Conservation (phyloP, 2,888 invertebrate species). For the Lycaena phlaeas region DNA sequence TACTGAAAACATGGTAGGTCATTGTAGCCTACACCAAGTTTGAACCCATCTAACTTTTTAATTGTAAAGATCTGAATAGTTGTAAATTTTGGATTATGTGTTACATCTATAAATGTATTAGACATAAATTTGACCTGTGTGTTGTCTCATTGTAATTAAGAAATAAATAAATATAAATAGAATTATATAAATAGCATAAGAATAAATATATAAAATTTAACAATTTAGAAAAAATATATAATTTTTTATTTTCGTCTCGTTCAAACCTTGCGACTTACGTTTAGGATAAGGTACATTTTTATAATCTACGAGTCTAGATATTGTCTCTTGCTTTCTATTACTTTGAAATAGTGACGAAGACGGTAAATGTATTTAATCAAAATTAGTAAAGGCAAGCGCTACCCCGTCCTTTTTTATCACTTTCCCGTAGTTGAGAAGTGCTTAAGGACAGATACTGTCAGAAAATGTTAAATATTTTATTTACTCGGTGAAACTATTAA, state of each 20-base stretch:
- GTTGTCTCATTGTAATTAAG: slow-evolving; percentile 6
- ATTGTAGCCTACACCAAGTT: too few relatives aligned
- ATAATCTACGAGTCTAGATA: slow-evolving; percentile 6
- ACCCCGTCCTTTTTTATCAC: slow-evolving; percentile 45
- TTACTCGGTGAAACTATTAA: slow-evolving; percentile 21
- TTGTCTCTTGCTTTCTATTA: slow-evolving; percentile 3
- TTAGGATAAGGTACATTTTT: slow-evolving; percentile 6
- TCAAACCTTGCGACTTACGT: neutral
- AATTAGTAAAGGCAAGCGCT: slow-evolving; percentile 10
- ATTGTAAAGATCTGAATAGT: too few relatives aligned
- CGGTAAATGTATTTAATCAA: slow-evolving; percentile 2
- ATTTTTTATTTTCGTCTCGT: slow-evolving; percentile 1
- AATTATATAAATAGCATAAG: slow-evolving; percentile 4
- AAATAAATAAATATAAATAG: slow-evolving; percentile 1
- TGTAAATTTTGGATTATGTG: slow-evolving; percentile 2
- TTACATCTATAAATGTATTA: neutral
- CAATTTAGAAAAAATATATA: slow-evolving; percentile 1
- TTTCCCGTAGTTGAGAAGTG: slow-evolving; percentile 43
- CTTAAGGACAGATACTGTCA: slow-evolving; percentile 60
- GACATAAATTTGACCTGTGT: slow-evolving; percentile 1
- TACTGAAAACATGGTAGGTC: too few relatives aligned
- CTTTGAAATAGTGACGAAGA: slow-evolving; percentile 3
- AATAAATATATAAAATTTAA: neutral
- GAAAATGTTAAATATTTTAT: slow-evolving; percentile 37
- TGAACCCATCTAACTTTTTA: too few relatives aligned